phyloP scores from a whole-genome alignment of 2,888 invertebrate species.

The Netelia virgata region DNA sequence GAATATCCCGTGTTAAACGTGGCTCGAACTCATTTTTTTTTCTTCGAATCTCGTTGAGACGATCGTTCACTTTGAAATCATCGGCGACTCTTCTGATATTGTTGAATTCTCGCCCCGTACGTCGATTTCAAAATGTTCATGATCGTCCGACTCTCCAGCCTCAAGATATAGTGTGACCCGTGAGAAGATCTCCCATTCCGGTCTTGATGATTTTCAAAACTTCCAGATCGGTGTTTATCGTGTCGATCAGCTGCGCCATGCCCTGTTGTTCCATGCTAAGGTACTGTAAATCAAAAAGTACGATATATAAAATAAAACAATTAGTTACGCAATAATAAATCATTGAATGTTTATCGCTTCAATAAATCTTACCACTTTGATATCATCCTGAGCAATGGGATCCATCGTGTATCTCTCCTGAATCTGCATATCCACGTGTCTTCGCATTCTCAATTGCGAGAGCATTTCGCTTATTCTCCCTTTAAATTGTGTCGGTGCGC shows the following conservation, averaged over 20 bases:
- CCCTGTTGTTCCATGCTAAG: constrained; percentile 95
- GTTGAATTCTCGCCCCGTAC: background rate
- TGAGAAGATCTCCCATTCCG: constrained; percentile 88
- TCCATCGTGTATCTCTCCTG: constrained; percentile 93
- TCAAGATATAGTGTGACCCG: constrained; percentile 79
- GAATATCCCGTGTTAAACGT: background rate
- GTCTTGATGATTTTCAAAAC: constrained; percentile 92
- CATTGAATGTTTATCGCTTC: background rate
- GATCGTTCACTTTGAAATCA: constrained; percentile 8
- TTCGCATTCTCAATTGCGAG: constrained; percentile 93
- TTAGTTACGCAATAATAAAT: background rate
- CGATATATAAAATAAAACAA: constrained; percentile 16
- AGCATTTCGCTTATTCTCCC: constrained; percentile 96
- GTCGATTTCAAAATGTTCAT: constrained; percentile 8
- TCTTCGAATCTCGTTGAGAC: background rate
- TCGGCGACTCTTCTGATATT: constrained; percentile 5
- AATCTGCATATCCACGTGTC: constrained; percentile 86
- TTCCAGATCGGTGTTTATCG: constrained; percentile 92
- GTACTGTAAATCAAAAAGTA: constrained; percentile 86
- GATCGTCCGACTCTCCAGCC: constrained; percentile 14
- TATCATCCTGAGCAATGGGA: constrained; percentile 86
- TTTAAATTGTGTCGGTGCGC: constrained; percentile 97
- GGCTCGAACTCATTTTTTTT: background rate
- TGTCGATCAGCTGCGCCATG: constrained; percentile 93
- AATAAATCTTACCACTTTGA: constrained; percentile 86